Evolutionary conservation across 2,888 invertebrate genomes (phyloP).

Genomic region (Charanyca ferruginea): DNA sequence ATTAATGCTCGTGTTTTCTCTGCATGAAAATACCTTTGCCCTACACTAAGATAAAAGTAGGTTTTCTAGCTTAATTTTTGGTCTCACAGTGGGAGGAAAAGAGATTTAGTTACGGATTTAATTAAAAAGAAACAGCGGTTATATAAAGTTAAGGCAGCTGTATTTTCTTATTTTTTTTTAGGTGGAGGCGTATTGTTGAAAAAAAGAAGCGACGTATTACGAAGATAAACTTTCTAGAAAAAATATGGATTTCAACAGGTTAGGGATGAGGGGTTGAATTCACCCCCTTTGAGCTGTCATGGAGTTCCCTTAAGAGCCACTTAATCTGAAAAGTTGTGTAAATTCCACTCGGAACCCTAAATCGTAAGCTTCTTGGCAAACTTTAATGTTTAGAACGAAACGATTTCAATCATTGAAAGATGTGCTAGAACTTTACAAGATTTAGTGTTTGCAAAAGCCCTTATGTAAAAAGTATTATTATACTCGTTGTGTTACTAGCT

Average conservation of each 20-base stretch:
- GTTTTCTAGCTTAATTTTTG: neutral
- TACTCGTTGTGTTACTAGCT: too few species aligned
- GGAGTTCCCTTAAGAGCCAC: conserved; percentile 18
- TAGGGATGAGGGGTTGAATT: conserved; percentile 3
- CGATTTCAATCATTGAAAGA: neutral
- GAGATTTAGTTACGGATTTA: neutral
- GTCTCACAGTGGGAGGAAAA: neutral
- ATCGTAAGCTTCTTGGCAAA: conserved; percentile 1
- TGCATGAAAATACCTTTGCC: too few species aligned
- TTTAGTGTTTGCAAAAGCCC: too few species aligned
- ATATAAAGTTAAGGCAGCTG: neutral
- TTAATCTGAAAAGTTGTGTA: conserved; percentile 45
- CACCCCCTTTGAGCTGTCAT: neutral
- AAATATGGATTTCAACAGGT: conserved; percentile 46
- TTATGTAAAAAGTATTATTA: too few species aligned
- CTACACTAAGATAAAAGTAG: too few species aligned
- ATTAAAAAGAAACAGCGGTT: conserved; percentile 13
- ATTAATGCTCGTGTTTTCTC: too few species aligned
- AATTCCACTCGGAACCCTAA: conserved; percentile 4
- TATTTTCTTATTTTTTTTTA: neutral
- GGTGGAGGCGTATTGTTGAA: too few species aligned
- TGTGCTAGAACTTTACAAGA: too few species aligned
- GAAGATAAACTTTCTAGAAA: conserved; percentile 23
- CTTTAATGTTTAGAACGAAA: neutral
- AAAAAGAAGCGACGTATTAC: neutral